Evolutionary conservation across 2,888 invertebrate genomes (phyloP).

Genomic region (Nephrotoma flavescens): DNA sequence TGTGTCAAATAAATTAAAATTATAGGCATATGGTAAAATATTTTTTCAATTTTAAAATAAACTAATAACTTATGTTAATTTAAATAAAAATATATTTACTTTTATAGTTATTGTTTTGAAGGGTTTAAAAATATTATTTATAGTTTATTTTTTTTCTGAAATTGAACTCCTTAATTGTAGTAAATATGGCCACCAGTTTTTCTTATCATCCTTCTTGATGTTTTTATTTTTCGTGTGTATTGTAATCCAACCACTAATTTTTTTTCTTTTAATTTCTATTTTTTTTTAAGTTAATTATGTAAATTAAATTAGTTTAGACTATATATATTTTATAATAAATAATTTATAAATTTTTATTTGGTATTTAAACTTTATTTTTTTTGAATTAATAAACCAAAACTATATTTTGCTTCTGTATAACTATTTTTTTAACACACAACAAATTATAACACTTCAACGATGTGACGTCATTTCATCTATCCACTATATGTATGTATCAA

Average conservation of each 20-base stretch:
- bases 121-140: not conserved
- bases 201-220: not conserved
- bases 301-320: not conserved
- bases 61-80: not conserved
- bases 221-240: not conserved
- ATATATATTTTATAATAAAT: not conserved
- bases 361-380: not conserved
- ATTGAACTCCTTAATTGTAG: not conserved
- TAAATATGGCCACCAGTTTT: not conserved
- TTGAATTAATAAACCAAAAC: not conserved
- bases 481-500: not conserved
- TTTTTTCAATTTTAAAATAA: not conserved
- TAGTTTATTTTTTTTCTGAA: not conserved
- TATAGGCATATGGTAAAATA: not conserved
- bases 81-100: not conserved
- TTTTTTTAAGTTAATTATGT: not conserved
- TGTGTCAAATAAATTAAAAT: not conserved
- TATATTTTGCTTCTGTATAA: not conserved
- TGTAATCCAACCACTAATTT: not conserved
- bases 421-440: not conserved
- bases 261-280: not conserved
- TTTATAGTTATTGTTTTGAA: not conserved
- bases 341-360: not conserved
- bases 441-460: not conserved
- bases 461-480: slow-evolving; percentile 1